phyloP scores from a whole-genome alignment of 2,113 vertebrate genomes.

The Mesocricetus auratus region DNA sequence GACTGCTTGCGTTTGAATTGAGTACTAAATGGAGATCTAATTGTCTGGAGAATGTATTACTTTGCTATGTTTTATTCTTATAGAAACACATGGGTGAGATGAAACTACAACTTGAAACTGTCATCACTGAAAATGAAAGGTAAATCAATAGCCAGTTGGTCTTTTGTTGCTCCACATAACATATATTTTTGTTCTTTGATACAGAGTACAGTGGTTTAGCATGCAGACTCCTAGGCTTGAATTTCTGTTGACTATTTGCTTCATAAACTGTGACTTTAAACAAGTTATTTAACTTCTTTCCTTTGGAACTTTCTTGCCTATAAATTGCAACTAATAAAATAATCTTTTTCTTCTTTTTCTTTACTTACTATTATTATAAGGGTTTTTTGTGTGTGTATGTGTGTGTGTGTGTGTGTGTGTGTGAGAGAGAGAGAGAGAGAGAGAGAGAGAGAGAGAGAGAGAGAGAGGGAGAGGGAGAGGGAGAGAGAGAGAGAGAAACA shows the following conservation, averaged over 20 bases:
- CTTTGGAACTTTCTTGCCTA: neutral
- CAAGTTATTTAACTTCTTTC: constrained; percentile 22
- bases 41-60: constrained; percentile 38
- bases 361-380: neutral
- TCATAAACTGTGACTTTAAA: neutral
- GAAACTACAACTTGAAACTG: constrained; percentile 91
- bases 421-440: too few relatives aligned
- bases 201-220: neutral
- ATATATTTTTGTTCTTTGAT: constrained; percentile 41
- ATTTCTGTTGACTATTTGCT: constrained; percentile 21
- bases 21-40: neutral
- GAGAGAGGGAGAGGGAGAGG: too few relatives aligned
- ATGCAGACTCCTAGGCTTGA: neutral
- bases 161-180: neutral
- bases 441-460: too few relatives aligned
- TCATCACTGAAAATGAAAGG: constrained; percentile 96
- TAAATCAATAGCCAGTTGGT: constrained; percentile 77
- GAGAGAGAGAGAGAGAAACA: too few relatives aligned
- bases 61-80: constrained; percentile 65
- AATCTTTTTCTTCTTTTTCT: neutral
- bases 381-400: too few relatives aligned
- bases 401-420: too few relatives aligned
- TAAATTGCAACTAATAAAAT: neutral
- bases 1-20: constrained; percentile 18
- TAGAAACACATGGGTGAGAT: constrained; percentile 91